phyloP scores from a whole-genome alignment of 1,140 invertebrate genomes.

The Drosophila sturtevanti region DNA sequence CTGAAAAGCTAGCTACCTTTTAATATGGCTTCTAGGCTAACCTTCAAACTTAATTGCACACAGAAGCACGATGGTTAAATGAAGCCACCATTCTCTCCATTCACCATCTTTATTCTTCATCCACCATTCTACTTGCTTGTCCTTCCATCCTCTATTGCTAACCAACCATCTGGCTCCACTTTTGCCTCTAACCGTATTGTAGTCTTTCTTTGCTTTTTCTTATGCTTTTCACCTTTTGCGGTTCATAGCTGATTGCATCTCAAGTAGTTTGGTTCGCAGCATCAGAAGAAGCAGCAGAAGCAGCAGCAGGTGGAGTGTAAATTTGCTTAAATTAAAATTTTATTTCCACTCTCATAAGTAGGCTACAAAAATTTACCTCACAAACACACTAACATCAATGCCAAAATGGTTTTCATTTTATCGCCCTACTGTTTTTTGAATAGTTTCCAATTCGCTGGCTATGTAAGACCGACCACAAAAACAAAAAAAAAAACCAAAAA shows the following conservation, averaged over 20 bases:
- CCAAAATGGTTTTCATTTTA: conserved; percentile 18
- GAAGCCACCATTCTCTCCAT: conserved; percentile 19
- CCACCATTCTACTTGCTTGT: not conserved
- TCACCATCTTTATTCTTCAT: not conserved
- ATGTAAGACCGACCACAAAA: conserved; percentile 44
- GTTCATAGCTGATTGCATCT: conserved; percentile 71
- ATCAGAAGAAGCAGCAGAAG: too few relatives aligned
- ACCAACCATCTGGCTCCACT: not conserved
- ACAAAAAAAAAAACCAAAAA: too few relatives aligned
- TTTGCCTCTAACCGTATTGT: conserved; percentile 6
- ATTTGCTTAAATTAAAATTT: conserved; percentile 75
- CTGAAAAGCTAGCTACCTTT: not conserved
- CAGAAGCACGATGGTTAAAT: conserved; percentile 56
- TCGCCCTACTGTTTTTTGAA: conserved; percentile 35
- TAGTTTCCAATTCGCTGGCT: conserved; percentile 72
- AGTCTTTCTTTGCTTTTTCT: conserved; percentile 37
- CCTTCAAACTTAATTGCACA: conserved; percentile 78
- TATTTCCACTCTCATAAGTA: conserved; percentile 66
- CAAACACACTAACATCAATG: conserved; percentile 54
- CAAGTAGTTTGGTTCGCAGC: conserved; percentile 48
- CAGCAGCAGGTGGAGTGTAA: conserved; percentile 31
- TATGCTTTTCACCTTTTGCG: conserved; percentile 73
- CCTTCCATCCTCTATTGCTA: conserved; percentile 5
- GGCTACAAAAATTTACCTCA: conserved; percentile 59
- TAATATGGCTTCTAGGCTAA: conserved; percentile 35